Evolutionary conservation across 2,797 vertebrate genomes (phyloP), one percentile per base, ranked within the genome.

Genomic region (Acanthornis magna): DNA sequence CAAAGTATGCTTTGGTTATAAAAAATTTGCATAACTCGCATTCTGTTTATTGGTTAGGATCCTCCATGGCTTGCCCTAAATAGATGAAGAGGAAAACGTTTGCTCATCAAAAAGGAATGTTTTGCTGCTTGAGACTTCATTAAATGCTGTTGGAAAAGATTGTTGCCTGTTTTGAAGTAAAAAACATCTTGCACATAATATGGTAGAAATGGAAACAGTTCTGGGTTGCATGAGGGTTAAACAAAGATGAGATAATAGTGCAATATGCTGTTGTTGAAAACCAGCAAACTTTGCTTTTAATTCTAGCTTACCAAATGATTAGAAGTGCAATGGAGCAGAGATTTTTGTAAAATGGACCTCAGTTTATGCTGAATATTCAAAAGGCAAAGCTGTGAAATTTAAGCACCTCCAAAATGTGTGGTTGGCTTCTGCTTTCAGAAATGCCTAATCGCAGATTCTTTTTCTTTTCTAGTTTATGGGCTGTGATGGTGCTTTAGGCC

Each of bases 391-490:
- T 84, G 75, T 85, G 77, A 96, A 89, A 93, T 92, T 83, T 65
- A 65, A 48, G 57, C 70, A 79, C 71, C 83, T 96, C 55, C 71
- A 79, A 84, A 94, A 75, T 50, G 30, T 36, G 30, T 51, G 57
- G 51, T 36, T 54, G 25, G 45, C 57, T 51, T 87, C 51, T 76
- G 54, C 85, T 53, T 71, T 90, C 83, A 91, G 77, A 74, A 93
- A 66, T 65, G 21, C 32, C 60, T 55, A 51, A 87, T 88, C 0
- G 0, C 43, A 67, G 53, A 72, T 87, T 92, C 32, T 66, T 90
- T 88, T 95, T 42, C 77, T 81, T 95, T 72, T 74, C 66, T 93
- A 71, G 53, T 77, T 95, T 85, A 78, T 50, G 57, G 61, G 40
- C 65, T 89, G 40, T 77, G 61, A 87, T 88, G 63, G 63, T 92